These are phyloP conservation scores for Lasioglossum morio DNA, from an alignment of 2,888 invertebrate genomes.

Conservation along the genomic window DNA sequence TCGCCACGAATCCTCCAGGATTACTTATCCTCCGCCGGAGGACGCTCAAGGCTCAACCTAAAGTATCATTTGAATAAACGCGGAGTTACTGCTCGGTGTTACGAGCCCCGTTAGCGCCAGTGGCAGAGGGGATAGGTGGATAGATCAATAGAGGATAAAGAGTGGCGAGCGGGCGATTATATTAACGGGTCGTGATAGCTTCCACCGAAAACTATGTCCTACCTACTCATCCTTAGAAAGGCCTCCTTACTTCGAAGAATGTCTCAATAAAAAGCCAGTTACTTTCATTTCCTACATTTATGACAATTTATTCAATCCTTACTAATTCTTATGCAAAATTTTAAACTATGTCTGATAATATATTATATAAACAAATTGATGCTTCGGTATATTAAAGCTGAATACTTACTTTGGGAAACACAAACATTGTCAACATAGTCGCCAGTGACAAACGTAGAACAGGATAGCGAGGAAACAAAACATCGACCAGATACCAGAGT, in stretches of 20 bases:
- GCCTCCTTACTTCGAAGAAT: constrained; percentile 29
- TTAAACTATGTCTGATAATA: not conserved
- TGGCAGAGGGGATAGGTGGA: constrained; percentile 13
- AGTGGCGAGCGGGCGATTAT: constrained; percentile 38
- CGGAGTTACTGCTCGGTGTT: constrained; percentile 76
- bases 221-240: constrained; percentile 25
- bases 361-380: not conserved
- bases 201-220: constrained; percentile 40
- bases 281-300: not conserved
- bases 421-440: not conserved
- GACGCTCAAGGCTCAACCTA: constrained; percentile 76
- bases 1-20: constrained; percentile 69
- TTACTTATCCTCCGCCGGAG: constrained; percentile 78
- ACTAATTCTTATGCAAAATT: not conserved
- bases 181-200: constrained; percentile 70
- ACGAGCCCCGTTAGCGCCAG: constrained; percentile 16
- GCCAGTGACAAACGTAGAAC: not conserved
- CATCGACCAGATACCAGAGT: no score
- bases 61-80: constrained; percentile 83
- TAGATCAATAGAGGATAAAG: constrained; percentile 34
- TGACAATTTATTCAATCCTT: not conserved
- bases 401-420: no score
- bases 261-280: constrained; percentile 12
- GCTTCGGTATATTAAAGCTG: not conserved
- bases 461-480: no score